These are phyloP conservation scores for Schrankia costaestrigalis DNA, from an alignment of 2,888 invertebrate species.

Conservation along the genomic window DNA sequence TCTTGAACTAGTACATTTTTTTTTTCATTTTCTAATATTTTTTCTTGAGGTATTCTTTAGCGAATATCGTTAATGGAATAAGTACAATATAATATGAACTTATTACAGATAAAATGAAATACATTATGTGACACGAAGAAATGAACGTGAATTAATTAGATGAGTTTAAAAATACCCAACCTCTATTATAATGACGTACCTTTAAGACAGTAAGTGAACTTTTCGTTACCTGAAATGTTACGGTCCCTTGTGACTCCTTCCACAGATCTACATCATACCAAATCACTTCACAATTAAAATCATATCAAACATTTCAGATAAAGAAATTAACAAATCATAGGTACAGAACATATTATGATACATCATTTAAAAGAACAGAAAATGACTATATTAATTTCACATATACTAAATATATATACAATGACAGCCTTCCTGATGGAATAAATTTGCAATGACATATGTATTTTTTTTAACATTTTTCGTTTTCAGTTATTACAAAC, in stretches of 20 bases:
- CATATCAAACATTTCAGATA: conserved; percentile 49
- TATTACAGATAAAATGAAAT: conserved; percentile 64
- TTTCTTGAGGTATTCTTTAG: conserved; percentile 68
- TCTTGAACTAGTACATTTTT: conserved; percentile 63
- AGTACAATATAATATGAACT: conserved; percentile 76
- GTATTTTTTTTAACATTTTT: conserved; percentile 68
- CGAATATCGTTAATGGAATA: conserved; percentile 77
- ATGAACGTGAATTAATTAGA: conserved; percentile 60
- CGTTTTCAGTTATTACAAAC: conserved; percentile 72
- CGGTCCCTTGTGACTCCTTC: not conserved
- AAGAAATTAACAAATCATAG: conserved; percentile 38
- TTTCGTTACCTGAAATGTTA: conserved; percentile 42
- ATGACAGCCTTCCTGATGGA: conserved; percentile 61
- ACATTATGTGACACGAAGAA: conserved; percentile 59
- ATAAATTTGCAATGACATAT: conserved; percentile 56
- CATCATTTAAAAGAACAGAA: conserved; percentile 56
- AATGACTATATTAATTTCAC: conserved; percentile 64
- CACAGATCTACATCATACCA: too few relatives aligned
- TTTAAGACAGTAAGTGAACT: conserved; percentile 41
- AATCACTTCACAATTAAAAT: too few relatives aligned
- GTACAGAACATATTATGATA: conserved; percentile 50
- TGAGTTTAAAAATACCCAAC: conserved; percentile 68
- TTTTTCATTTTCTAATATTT: conserved; percentile 60
- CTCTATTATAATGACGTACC: conserved; percentile 56
- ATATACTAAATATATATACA: conserved; percentile 74